Percentiles rank a stretch among this genome's conserved stretches.
Evolutionary conservation across 1,140 invertebrate genomes (phyloP).

Genomic region (Homalodisca vitripennis): DNA sequence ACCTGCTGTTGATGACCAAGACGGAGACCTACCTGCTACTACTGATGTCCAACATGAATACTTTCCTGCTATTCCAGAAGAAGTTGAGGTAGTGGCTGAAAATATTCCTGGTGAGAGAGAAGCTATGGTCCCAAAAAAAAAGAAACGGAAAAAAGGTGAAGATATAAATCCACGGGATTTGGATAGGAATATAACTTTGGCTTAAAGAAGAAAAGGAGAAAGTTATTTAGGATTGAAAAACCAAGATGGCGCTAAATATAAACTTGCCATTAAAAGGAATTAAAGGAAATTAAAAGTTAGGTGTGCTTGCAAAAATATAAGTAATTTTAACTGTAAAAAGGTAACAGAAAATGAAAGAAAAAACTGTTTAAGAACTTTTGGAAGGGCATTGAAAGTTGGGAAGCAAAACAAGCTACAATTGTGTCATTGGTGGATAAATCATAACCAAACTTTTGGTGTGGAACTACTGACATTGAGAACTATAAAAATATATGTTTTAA

Average conservation of each 20-base stretch:
- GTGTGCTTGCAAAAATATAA: slow-evolving; percentile 31
- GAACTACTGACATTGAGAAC: slow-evolving; percentile 26
- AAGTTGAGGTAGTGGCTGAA: not conserved
- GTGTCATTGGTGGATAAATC: slow-evolving; percentile 31
- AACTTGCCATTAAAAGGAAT: slow-evolving; percentile 27
- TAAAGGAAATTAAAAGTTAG: slow-evolving; percentile 30
- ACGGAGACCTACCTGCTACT: not conserved
- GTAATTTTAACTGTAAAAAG: slow-evolving; percentile 23
- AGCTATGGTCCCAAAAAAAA: slow-evolving; percentile 1
- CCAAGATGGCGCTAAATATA: slow-evolving; percentile 29
- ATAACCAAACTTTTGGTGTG: slow-evolving; percentile 25
- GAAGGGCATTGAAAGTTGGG: slow-evolving; percentile 31
- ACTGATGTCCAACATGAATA: not conserved
- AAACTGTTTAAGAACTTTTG: slow-evolving; percentile 30
- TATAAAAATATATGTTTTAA: slow-evolving; percentile 29
- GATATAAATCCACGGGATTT: slow-evolving; percentile 29
- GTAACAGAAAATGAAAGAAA: slow-evolving; percentile 27
- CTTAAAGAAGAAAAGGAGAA: slow-evolving; percentile 39
- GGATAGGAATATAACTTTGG: slow-evolving; percentile 30
- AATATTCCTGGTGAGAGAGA: not conserved
- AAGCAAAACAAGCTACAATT: slow-evolving; percentile 30
- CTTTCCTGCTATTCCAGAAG: not conserved
- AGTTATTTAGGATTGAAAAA: slow-evolving; percentile 33
- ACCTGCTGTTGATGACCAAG: not conserved
- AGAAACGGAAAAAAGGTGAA: slow-evolving; percentile 31